These are phyloP conservation scores for Rhopalosiphum maidis DNA, from an alignment of 1,140 invertebrate genomes.

Conservation along the genomic window DNA sequence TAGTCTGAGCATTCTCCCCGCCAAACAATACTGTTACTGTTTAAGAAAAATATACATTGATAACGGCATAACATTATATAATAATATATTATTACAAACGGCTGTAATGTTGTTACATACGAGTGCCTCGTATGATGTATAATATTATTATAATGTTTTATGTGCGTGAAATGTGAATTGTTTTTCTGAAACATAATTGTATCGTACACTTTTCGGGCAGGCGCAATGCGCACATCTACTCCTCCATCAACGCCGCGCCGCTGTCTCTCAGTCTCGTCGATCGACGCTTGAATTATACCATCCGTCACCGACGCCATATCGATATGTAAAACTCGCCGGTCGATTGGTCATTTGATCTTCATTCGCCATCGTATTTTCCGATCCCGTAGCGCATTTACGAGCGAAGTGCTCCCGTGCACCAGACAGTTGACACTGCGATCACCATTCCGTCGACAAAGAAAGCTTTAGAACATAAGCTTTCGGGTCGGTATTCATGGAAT, in stretches of 20 bases:
- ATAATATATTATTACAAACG: background rate
- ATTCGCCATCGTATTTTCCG: background rate
- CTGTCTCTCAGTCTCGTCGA: background rate
- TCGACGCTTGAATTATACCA: background rate
- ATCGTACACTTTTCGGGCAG: background rate
- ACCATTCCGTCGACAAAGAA: slow-evolving; percentile 65
- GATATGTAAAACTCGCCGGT: background rate
- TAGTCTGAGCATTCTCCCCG: background rate
- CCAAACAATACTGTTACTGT: background rate
- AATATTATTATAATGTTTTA: background rate
- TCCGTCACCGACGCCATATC: background rate
- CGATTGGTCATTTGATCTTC: background rate
- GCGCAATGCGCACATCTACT: background rate
- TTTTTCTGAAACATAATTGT: background rate
- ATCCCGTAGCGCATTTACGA: background rate
- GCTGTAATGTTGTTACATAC: background rate
- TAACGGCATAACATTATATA: background rate
- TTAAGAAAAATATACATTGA: background rate
- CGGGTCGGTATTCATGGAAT: slow-evolving; percentile 87
- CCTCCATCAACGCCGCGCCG: background rate
- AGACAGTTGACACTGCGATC: background rate
- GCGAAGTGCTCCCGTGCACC: background rate
- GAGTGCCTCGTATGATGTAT: too few relatives aligned
- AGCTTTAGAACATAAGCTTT: slow-evolving; percentile 84
- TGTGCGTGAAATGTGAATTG: background rate